Percentiles rank a stretch among this genome's conserved stretches.
These are phyloP conservation scores for Simalia tracyae DNA, from an alignment of 2,797 vertebrate species.

Conservation along the genomic window DNA sequence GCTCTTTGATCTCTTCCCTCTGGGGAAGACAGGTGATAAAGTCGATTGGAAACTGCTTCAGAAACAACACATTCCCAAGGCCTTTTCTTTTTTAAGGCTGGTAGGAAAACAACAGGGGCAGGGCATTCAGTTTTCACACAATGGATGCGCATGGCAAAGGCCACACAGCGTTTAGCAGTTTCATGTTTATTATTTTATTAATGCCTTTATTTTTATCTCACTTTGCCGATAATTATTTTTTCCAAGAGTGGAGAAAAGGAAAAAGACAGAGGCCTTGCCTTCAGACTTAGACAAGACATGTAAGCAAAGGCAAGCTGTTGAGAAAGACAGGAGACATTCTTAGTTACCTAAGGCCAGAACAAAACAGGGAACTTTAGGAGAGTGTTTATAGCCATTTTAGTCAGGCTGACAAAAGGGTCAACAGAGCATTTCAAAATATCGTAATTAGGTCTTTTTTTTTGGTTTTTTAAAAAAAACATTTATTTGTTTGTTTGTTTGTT, in stretches of 20 bases:
- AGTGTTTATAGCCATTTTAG: background rate
- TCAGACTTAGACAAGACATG: background rate
- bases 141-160: too few relatives aligned
- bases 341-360: background rate
- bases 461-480: too few relatives aligned
- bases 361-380: background rate
- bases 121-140: background rate
- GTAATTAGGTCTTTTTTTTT: too few relatives aligned
- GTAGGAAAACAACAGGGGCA: background rate
- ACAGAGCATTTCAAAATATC: background rate
- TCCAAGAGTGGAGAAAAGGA: background rate
- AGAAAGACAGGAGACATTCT: background rate
- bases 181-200: background rate
- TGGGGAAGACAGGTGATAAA: slow-evolving; percentile 2
- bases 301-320: background rate
- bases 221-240: background rate
- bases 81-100: background rate
- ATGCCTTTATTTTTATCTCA: background rate
- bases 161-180: too few relatives aligned
- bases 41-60: background rate
- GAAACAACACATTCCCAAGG: background rate
- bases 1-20: background rate
- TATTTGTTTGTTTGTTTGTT: background rate
- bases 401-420: background rate
- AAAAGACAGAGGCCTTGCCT: background rate